A percentile compares a stretch with the other conserved stretches of the same genome.
These are phyloP conservation scores for Chiloscyllium plagiosum DNA, from an alignment of 2,113 vertebrate species.

Conservation along the genomic window DNA sequence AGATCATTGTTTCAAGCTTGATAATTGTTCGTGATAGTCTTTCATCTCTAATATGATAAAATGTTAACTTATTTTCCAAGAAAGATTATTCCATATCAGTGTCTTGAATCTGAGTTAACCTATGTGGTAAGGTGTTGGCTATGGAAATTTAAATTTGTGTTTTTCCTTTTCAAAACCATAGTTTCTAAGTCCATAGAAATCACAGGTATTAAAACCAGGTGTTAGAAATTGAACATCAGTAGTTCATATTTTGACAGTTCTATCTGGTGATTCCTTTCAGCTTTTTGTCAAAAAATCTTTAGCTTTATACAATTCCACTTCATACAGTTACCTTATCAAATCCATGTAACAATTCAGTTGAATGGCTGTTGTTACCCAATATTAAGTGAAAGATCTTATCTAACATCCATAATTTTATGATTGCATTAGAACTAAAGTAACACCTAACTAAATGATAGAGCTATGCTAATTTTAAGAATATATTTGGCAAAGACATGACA, in stretches of 20 bases:
- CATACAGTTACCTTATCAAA: not conserved
- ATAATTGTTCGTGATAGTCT: no score
- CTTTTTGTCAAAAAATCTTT: not conserved
- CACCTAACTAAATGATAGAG: not conserved
- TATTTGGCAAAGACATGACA: not conserved
- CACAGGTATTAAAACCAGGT: no score
- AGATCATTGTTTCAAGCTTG: no score
- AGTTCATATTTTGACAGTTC: not conserved
- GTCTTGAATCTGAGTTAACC: no score
- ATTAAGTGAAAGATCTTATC: not conserved
- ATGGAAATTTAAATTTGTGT: no score
- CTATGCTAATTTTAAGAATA: not conserved
- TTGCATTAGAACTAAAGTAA: not conserved
- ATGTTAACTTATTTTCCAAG: no score
- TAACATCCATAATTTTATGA: not conserved
- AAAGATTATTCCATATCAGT: no score
- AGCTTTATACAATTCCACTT: not conserved
- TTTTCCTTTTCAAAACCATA: no score
- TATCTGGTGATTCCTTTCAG: not conserved
- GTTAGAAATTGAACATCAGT: no score
- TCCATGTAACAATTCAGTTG: not conserved
- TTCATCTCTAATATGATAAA: no score
- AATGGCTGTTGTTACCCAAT: not conserved
- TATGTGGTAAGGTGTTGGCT: no score
- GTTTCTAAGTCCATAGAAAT: no score